phyloP scores from a whole-genome alignment of 2,797 vertebrate species.

The Lophura swinhoii region DNA sequence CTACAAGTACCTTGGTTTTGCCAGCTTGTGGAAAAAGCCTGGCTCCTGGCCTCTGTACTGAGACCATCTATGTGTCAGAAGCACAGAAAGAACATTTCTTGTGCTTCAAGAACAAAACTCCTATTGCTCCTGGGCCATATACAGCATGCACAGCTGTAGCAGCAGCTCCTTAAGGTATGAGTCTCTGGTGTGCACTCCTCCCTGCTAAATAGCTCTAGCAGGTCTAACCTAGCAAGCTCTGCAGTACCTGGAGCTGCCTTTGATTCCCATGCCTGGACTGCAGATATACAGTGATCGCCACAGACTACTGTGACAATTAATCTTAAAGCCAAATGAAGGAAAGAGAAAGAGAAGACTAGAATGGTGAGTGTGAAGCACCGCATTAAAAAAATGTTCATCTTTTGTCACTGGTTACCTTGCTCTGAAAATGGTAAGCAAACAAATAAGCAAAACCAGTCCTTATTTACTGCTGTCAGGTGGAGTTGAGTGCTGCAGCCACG shows the following conservation, averaged over 20 bases:
- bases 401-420: background rate
- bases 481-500: background rate
- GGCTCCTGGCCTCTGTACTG: background rate
- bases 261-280: accelerated
- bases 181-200: background rate
- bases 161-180: accelerated
- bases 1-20: background rate
- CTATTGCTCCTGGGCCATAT: background rate
- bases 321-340: background rate
- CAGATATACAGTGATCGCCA: background rate
- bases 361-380: background rate
- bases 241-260: background rate
- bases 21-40: background rate
- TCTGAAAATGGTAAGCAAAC: background rate
- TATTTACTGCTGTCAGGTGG: background rate
- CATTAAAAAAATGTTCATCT: background rate
- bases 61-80: background rate
- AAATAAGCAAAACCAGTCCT: background rate
- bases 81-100: background rate
- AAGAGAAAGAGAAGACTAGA: background rate
- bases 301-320: background rate
- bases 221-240: background rate
- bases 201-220: background rate
- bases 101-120: accelerated
- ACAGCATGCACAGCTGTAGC: background rate